A percentile compares a stretch with the other conserved stretches of the same genome.
These are phyloP conservation scores for Diarsia mendica DNA, from an alignment of 2,888 invertebrate genomes.

Conservation along the genomic window DNA sequence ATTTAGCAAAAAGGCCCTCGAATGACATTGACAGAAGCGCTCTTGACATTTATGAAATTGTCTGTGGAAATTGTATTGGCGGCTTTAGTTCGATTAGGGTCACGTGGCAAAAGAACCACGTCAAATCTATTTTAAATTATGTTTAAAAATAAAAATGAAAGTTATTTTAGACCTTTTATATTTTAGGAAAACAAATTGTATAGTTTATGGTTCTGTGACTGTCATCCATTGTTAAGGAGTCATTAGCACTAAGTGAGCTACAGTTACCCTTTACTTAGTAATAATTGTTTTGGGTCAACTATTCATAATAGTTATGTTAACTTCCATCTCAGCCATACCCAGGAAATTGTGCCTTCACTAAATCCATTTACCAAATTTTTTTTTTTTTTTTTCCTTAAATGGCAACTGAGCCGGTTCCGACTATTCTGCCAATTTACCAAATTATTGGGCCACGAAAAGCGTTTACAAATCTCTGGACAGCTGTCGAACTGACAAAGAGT, in stretches of 20 bases:
- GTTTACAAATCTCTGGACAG: constrained; percentile 40
- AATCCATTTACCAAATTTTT: constrained; percentile 28
- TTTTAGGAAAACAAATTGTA: neutral
- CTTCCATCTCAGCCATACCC: neutral
- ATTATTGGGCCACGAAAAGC: constrained; percentile 30
- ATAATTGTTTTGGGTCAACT: constrained; percentile 27
- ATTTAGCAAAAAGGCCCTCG: neutral
- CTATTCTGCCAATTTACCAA: too few relatives aligned
- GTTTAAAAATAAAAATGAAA: neutral
- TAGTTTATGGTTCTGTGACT: constrained; percentile 3
- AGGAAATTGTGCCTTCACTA: constrained; percentile 21
- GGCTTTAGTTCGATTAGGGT: neutral
- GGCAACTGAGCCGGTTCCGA: too few relatives aligned
- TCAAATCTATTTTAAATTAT: neutral
- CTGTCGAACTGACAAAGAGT: constrained; percentile 65
- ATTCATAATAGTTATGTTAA: constrained; percentile 4
- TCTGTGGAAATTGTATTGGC: neutral
- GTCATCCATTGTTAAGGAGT: constrained; percentile 6
- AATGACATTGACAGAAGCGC: neutral
- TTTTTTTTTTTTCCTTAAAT: too few relatives aligned
- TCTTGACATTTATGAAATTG: neutral
- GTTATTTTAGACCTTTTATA: neutral
- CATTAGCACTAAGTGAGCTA: constrained; percentile 28
- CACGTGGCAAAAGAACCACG: neutral
- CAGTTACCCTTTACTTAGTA: neutral